Evolutionary conservation across 2,888 invertebrate species (phyloP).

Genomic region (Parasteatoda lunata): DNA sequence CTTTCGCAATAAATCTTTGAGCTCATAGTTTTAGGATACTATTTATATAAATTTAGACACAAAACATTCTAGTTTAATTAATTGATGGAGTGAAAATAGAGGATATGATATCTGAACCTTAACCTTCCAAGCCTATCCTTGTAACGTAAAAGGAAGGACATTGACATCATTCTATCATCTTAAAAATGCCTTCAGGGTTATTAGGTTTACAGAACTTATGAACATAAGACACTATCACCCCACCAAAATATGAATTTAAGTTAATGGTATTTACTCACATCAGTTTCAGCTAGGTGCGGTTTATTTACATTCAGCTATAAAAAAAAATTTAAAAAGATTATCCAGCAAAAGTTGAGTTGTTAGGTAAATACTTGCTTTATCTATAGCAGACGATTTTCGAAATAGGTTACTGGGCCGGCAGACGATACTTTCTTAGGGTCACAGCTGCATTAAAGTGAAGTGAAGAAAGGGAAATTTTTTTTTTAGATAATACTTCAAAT

Average conservation of each 20-base stretch:
- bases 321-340: background rate
- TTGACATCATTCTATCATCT: slow-evolving; percentile 15
- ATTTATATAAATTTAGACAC: too few relatives aligned
- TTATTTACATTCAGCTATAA: background rate
- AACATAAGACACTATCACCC: background rate
- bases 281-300: background rate
- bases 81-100: background rate
- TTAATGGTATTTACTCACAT: background rate
- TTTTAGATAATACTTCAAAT: background rate
- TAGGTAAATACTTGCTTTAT: background rate
- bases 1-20: too few relatives aligned
- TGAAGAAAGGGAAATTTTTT: background rate
- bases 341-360: background rate
- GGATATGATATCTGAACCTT: background rate
- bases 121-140: background rate
- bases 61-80: too few relatives aligned
- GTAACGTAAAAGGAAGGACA: slow-evolving; percentile 1
- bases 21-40: too few relatives aligned
- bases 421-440: slow-evolving; percentile 36
- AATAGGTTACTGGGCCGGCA: slow-evolving; percentile 32
- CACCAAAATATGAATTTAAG: background rate
- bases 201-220: background rate
- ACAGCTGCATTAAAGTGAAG: slow-evolving; percentile 1
- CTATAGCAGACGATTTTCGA: slow-evolving; percentile 11
- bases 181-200: background rate